Evolutionary conservation across 2,113 vertebrate species (phyloP).

Genomic region (Peromyscus leucopus): DNA sequence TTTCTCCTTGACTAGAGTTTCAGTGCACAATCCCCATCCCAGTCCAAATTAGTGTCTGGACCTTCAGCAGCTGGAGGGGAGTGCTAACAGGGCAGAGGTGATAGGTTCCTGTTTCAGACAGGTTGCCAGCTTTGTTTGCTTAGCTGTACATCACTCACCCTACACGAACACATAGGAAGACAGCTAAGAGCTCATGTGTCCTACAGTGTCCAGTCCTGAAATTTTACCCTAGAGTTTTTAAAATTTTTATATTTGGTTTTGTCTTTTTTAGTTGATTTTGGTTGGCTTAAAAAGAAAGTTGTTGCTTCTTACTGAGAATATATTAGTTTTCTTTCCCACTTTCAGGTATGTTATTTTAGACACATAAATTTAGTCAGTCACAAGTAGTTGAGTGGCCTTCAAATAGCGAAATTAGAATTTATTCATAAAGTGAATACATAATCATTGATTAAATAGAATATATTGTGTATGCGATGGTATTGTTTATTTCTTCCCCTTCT

Average conservation of each 20-base stretch:
- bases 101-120: slow-evolving; percentile 51
- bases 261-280: slow-evolving; percentile 35
- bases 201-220: neutral
- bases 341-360: slow-evolving; percentile 17
- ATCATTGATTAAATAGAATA: neutral
- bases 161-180: neutral
- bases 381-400: slow-evolving; percentile 21
- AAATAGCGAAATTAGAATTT: slow-evolving; percentile 55
- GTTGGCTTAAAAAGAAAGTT: slow-evolving; percentile 55
- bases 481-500: neutral
- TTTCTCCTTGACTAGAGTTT: slow-evolving; percentile 64
- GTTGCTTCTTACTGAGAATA: slow-evolving; percentile 41
- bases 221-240: neutral
- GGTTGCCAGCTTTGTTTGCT: slow-evolving; percentile 42
- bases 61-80: slow-evolving; percentile 61
- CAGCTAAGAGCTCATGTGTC: neutral
- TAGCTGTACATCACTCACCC: neutral
- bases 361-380: slow-evolving; percentile 8
- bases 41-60: slow-evolving; percentile 49
- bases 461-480: slow-evolving; percentile 22
- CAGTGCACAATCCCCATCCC: neutral
- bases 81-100: slow-evolving; percentile 61
- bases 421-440: slow-evolving; percentile 35
- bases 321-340: neutral
- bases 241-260: slow-evolving; percentile 32